A percentile compares a stretch with the other conserved stretches of the same genome.
Conservation (phyloP, 2,113 vertebrate species). For the Colius striatus region DNA sequence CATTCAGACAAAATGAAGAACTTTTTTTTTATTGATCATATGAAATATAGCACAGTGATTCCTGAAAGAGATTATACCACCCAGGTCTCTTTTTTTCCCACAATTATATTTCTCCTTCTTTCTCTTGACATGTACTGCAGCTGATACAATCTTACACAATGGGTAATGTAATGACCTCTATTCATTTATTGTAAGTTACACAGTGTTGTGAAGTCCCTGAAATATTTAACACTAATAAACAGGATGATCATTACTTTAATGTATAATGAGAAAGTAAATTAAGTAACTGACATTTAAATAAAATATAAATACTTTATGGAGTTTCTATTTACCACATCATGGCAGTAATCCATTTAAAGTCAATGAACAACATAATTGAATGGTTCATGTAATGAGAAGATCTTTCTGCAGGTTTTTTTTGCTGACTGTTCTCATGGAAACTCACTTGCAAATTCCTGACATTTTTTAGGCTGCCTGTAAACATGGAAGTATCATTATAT, state of each 20-base stretch:
- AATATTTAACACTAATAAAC: conserved; percentile 69
- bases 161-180: not conserved
- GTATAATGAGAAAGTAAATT: conserved; percentile 71
- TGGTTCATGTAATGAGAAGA: not conserved
- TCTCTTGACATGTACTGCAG: not conserved
- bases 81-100: not conserved
- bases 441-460: not conserved
- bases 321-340: conserved; percentile 64
- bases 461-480: not conserved
- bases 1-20: not conserved
- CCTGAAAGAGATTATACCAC: not conserved
- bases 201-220: conserved; percentile 37
- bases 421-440: not conserved
- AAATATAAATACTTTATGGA: conserved; percentile 66
- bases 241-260: conserved; percentile 53
- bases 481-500: not conserved
- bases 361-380: conserved; percentile 60
- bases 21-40: not conserved
- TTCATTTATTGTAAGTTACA: conserved; percentile 39
- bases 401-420: not conserved
- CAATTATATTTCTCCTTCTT: not conserved
- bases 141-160: not conserved
- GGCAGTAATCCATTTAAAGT: conserved; percentile 50
- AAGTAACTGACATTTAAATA: conserved; percentile 66
- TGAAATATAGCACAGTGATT: not conserved